phyloP scores from a whole-genome alignment of 1,140 invertebrate genomes.

The Dreissena polymorpha region DNA sequence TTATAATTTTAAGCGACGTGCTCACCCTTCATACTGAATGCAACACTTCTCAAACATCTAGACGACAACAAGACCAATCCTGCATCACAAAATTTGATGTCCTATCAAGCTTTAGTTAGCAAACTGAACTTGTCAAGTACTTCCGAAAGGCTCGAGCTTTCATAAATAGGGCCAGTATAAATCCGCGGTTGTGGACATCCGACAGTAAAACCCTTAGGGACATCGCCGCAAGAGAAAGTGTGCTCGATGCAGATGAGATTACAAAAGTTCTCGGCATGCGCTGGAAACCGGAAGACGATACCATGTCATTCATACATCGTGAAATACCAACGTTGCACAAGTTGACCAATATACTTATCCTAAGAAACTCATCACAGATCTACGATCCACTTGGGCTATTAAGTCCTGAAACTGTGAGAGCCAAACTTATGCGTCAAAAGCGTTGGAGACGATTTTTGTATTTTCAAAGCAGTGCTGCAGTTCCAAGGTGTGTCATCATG shows the following conservation, averaged over 20 bases:
- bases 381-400: conserved; percentile 54
- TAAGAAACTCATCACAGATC: conserved; percentile 37
- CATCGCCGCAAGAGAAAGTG: conserved; percentile 8
- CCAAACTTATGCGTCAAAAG: too few species aligned
- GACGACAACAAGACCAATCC: neutral
- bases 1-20: neutral
- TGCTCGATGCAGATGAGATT: conserved; percentile 22
- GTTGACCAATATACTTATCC: conserved; percentile 39
- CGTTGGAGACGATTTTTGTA: neutral
- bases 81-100: conserved; percentile 1
- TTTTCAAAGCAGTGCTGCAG: conserved; percentile 21
- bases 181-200: conserved; percentile 36
- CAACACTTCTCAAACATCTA: conserved; percentile 4
- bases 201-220: too few species aligned
- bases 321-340: neutral
- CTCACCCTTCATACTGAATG: neutral
- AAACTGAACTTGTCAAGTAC: conserved; percentile 4
- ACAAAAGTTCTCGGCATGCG: conserved; percentile 1
- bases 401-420: conserved; percentile 35
- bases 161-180: conserved; percentile 25
- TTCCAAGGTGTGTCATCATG: neutral
- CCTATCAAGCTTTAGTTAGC: conserved; percentile 19
- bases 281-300: neutral
- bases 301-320: neutral
- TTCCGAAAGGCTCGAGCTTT: conserved; percentile 13